A percentile compares a stretch with the other conserved stretches of the same genome.
These are phyloP conservation scores for Brachypteracias leptosomus DNA, from an alignment of 2,113 vertebrate species.

Conservation along the genomic window DNA sequence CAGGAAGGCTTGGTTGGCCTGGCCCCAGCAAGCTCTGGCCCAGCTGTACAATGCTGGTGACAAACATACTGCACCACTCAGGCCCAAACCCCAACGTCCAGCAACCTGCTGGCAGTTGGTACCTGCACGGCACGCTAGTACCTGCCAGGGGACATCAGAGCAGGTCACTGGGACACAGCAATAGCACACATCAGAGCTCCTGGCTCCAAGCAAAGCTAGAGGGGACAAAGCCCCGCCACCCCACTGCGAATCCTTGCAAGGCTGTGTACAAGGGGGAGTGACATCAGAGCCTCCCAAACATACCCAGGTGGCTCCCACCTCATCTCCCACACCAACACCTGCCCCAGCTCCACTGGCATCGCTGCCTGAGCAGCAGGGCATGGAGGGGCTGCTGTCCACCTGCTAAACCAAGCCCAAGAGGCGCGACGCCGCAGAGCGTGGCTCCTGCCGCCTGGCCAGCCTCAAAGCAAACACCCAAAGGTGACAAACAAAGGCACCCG, in stretches of 20 bases:
- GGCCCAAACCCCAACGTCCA: background rate
- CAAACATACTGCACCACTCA: background rate
- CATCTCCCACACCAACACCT: background rate
- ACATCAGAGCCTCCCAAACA: background rate
- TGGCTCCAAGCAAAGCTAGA: background rate
- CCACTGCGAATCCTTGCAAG: accelerated
- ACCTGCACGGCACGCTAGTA: accelerated
- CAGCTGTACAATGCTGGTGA: background rate
- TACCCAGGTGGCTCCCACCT: background rate
- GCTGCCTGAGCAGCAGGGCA: accelerated
- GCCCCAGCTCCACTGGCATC: accelerated
- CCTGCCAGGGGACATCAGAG: background rate
- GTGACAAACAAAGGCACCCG: constrained; percentile 45
- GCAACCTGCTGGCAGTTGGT: accelerated
- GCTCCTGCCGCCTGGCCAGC: accelerated
- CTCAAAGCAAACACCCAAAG: constrained; percentile 40
- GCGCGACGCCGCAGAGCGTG: accelerated
- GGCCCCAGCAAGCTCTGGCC: background rate
- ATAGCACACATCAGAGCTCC: accelerated
- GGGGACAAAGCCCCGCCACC: background rate
- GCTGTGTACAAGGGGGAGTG: accelerated
- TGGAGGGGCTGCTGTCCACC: background rate
- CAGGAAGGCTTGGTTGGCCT: accelerated
- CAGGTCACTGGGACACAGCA: background rate
- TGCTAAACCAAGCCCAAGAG: background rate